These are phyloP conservation scores for Glyptemys insculpta DNA, from an alignment of 2,797 vertebrate genomes.

Conservation along the genomic window DNA sequence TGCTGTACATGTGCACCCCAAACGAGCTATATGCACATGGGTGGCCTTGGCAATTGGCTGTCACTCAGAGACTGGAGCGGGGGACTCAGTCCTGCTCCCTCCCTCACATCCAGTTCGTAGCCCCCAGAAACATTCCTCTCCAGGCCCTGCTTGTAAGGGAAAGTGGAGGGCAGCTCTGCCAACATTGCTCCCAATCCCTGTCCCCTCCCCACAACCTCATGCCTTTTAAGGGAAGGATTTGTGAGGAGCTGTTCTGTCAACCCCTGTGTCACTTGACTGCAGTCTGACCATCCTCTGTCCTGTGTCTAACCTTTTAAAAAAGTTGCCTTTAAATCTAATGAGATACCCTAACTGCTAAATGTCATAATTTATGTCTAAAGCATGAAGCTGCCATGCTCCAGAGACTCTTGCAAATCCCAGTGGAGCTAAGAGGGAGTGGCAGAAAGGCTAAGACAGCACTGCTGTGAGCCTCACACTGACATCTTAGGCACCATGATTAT, in stretches of 20 bases:
- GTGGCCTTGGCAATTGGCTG: neutral
- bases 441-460: neutral
- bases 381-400: neutral
- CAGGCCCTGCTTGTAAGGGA: neutral
- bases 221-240: neutral
- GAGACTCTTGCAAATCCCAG: neutral
- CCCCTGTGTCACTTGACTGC: neutral
- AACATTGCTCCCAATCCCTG: neutral
- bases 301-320: neutral
- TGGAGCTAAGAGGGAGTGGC: neutral
- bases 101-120: neutral
- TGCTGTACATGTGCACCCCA: neutral
- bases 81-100: neutral
- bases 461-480: neutral
- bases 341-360: neutral
- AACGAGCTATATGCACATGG: neutral
- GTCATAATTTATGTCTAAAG: neutral
- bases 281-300: neutral
- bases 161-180: neutral
- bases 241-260: neutral
- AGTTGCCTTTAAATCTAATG: neutral
- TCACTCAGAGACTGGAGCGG: neutral
- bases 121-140: neutral
- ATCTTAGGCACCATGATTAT: neutral
- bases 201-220: neutral